Evolutionary conservation across 92 coral and sea anemone species (phyloP).

Genomic region (Hydrozoanthus gracilis): DNA sequence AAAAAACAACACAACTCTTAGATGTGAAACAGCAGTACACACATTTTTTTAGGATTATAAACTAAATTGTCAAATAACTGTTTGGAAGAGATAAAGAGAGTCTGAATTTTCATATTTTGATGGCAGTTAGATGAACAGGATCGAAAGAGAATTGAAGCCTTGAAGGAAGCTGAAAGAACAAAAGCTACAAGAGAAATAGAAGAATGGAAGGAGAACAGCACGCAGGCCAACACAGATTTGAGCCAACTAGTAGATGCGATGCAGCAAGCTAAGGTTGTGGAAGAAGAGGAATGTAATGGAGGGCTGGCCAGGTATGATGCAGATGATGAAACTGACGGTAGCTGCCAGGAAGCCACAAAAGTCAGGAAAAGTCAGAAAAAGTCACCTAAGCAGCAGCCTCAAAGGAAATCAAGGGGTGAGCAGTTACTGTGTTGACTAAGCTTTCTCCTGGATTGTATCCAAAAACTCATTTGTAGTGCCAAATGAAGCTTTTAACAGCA

Average conservation of each 20-base stretch:
- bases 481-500: too few species aligned
- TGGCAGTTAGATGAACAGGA: constrained; percentile 92
- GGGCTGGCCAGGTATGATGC: constrained; percentile 54
- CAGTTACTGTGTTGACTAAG: too few species aligned
- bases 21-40: too few species aligned
- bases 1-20: too few species aligned
- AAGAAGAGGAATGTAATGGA: neutral
- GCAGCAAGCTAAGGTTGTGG: constrained; percentile 18
- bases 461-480: too few species aligned
- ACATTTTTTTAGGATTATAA: too few species aligned
- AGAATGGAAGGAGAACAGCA: constrained; percentile 71
- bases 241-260: neutral
- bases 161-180: constrained; percentile 83
- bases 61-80: too few species aligned
- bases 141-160: constrained; percentile 78
- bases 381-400: constrained; percentile 37
- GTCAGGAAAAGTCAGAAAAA: constrained; percentile 35
- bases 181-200: constrained; percentile 87
- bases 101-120: neutral
- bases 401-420: constrained; percentile 31
- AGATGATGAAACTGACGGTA: constrained; percentile 60
- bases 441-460: too few species aligned
- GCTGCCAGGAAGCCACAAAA: constrained; percentile 10
- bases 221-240: constrained; percentile 25
- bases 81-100: neutral